Base-by-base conservation (phyloP, 2,888 invertebrate species). In the Ornithoptera alexandrae region DNA sequence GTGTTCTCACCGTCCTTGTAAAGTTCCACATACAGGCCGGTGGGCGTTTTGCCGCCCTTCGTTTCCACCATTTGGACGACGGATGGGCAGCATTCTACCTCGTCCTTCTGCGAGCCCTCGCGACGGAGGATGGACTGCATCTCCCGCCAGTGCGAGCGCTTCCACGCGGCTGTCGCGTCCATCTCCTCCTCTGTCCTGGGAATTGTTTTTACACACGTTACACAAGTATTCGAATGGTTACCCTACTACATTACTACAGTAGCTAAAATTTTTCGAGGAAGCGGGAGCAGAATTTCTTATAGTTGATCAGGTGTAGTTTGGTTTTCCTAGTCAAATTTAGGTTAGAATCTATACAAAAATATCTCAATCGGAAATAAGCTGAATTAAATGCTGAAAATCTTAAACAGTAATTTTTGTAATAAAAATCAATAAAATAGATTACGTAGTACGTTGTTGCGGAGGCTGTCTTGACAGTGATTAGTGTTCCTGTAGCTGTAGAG, bases 31-130 rank as follows among this genome's bases (percentile, higher is more conserved):
- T 94, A 95, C 80, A 94, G 93, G 70, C 94, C 95, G 75, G 95
- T 93, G 78, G 94, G 94, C 78, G 96, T 97, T 74, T 95, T 94
- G 75, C 97, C 97, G 67, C 96, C 96, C 73, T 93, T 93, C 65
- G 97, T 97, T 81, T 95, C 95, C 74, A 96, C 94, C 94, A 96
- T 95, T 85, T 96, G 96, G 78, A 94, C 92, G 65, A 95, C 94
- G 42, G 96, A 95, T 59, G 97, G 97, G 87, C 97, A 97, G 89
- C 97, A 97, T 82, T 97, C 96, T 71, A 95, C 94, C 50, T 92
- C 90, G 67, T 82, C 93, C 85, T 85, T 77, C 84, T 92, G 81
- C 58, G 81, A 76, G 63, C 93, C 90, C 82, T 94, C 94, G 72
- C 87, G 85, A 71, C 93, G 89, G 77, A 96, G 88, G 75, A 95